Evolutionary conservation across 2,797 vertebrate species (phyloP).

Genomic region (Falco peregrinus): DNA sequence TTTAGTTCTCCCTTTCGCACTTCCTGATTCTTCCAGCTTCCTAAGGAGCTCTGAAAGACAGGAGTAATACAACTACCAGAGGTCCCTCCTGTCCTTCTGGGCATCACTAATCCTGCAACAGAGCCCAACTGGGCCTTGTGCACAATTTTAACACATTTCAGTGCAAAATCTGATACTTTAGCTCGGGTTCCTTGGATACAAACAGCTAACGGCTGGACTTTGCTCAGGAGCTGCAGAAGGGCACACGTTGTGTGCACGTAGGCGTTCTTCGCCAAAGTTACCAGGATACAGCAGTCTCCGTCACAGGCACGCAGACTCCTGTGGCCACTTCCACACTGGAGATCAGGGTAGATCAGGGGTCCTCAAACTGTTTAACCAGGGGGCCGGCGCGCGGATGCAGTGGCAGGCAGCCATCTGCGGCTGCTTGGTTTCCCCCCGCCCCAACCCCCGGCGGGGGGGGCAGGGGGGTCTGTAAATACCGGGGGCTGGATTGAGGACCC

Average conservation of each 20-base stretch:
- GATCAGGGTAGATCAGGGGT: not conserved
- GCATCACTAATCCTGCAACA: not conserved
- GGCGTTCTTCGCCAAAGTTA: not conserved
- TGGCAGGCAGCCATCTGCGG: too few species aligned
- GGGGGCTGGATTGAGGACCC: too few species aligned
- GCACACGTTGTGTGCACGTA: rapidly evolving
- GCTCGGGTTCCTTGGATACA: not conserved
- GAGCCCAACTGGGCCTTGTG: not conserved
- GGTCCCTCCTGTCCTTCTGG: not conserved
- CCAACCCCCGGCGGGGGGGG: too few species aligned
- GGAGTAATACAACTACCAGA: not conserved
- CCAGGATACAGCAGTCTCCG: rapidly evolving
- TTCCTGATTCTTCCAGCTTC: not conserved
- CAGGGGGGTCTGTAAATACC: too few species aligned
- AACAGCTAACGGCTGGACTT: not conserved
- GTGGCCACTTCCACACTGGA: not conserved
- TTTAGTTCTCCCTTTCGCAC: not conserved
- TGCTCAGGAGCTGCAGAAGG: not conserved
- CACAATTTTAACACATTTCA: not conserved
- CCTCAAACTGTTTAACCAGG: too few species aligned
- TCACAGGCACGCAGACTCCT: not conserved
- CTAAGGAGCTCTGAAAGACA: not conserved
- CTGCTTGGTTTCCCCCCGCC: too few species aligned
- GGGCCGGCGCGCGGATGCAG: too few species aligned
- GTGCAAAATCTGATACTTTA: not conserved